phyloP scores from a whole-genome alignment of 2,888 invertebrate genomes.

The Sesia apiformis region DNA sequence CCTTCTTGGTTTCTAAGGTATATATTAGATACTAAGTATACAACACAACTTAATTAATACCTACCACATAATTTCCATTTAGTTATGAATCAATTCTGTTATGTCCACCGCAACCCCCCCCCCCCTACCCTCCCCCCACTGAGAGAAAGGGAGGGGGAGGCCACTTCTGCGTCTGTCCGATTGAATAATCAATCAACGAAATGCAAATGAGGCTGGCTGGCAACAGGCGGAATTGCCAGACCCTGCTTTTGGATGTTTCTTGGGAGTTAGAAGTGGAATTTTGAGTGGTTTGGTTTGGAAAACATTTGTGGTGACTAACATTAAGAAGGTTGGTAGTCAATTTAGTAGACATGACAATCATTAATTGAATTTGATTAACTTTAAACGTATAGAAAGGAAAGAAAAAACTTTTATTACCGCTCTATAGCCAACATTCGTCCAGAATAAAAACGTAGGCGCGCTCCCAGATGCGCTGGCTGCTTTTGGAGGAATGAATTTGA shows the following conservation, averaged over 20 bases:
- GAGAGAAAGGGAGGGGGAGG: slow-evolving; percentile 7
- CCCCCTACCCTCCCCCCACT: slow-evolving; percentile 11
- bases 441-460: too few relatives aligned
- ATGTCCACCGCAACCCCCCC: slow-evolving; percentile 25
- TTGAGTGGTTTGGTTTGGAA: neutral
- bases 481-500: too few relatives aligned
- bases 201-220: slow-evolving; percentile 56
- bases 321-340: too few relatives aligned
- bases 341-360: too few relatives aligned
- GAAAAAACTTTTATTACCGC: too few relatives aligned
- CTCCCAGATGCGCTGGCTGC: too few relatives aligned
- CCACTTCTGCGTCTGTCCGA: slow-evolving; percentile 39
- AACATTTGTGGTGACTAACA: too few relatives aligned
- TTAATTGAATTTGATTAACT: too few relatives aligned
- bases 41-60: slow-evolving; percentile 22
- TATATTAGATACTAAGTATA: too few relatives aligned
- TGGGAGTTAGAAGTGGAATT: neutral
- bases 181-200: slow-evolving; percentile 69
- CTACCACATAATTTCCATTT: slow-evolving; percentile 41
- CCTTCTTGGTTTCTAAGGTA: too few relatives aligned
- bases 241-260: neutral
- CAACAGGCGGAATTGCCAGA: slow-evolving; percentile 41
- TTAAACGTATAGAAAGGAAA: too few relatives aligned
- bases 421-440: too few relatives aligned
- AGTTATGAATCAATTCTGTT: slow-evolving; percentile 53